phyloP scores from a whole-genome alignment of 2,797 vertebrate species.

The Xiphorhynchus erythropygius region DNA sequence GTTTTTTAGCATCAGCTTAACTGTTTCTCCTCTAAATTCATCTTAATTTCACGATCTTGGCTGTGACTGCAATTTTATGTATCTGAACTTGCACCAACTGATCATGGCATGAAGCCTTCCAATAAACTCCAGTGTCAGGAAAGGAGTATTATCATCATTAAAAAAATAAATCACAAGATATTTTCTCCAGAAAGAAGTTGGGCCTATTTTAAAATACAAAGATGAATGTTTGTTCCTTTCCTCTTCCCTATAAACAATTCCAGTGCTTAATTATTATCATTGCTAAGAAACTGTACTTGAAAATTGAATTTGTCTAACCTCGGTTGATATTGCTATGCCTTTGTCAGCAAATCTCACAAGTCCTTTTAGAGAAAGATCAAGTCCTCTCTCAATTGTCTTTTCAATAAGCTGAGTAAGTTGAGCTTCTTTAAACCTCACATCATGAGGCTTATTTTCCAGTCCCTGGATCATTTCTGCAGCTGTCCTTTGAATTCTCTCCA shows the following conservation, averaged over 20 bases:
- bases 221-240: neutral
- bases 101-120: neutral
- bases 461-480: conserved; percentile 64
- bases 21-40: conserved; percentile 11
- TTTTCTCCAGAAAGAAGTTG: neutral
- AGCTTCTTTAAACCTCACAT: conserved; percentile 64
- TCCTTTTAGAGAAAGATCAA: conserved; percentile 41
- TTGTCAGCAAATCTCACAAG: conserved; percentile 59
- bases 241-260: neutral
- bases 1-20: conserved; percentile 4
- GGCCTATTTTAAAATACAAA: neutral
- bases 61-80: neutral
- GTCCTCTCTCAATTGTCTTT: conserved; percentile 53
- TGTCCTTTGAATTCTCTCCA: conserved; percentile 66
- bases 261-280: neutral
- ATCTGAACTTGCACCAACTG: neutral
- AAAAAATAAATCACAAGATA: neutral
- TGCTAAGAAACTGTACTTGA: neutral
- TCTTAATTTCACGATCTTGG: neutral
- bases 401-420: conserved; percentile 59
- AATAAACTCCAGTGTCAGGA: neutral
- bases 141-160: neutral
- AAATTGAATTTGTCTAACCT: conserved; percentile 21
- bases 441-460: conserved; percentile 64
- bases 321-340: conserved; percentile 10